Evolutionary conservation across 2,113 vertebrate genomes (phyloP).

Genomic region (Syrrhaptes paradoxus): DNA sequence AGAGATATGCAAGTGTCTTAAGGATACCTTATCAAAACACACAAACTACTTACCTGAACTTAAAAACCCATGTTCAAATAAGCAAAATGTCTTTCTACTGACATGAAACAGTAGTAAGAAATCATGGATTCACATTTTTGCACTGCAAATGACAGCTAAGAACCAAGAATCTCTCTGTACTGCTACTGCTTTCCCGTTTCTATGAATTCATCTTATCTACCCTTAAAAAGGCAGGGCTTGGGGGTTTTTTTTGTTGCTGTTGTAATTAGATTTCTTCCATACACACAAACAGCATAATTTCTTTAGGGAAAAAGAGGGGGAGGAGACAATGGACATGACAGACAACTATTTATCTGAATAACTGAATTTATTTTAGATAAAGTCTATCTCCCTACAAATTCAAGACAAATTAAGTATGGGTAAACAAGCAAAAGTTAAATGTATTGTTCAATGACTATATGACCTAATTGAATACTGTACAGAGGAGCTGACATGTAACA

Average conservation of each 20-base stretch:
- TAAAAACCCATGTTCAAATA: background rate
- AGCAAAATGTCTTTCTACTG: background rate
- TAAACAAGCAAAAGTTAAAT: background rate
- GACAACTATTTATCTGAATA: no score
- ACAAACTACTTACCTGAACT: background rate
- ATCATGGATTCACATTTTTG: background rate
- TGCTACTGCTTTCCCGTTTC: background rate
- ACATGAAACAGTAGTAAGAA: background rate
- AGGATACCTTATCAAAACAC: background rate
- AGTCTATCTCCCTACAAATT: background rate
- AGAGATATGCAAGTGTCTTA: background rate
- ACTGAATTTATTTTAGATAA: background rate
- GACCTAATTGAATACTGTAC: background rate
- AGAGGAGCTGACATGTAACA: background rate
- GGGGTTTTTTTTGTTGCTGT: background rate
- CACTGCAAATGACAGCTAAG: background rate
- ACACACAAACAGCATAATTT: background rate
- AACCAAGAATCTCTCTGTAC: background rate
- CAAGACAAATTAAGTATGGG: background rate
- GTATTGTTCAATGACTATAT: background rate
- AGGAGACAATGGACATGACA: no score
- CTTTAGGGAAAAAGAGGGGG: rapidly evolving
- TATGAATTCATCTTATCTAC: background rate
- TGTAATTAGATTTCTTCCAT: background rate
- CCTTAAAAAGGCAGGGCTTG: background rate